Evolutionary conservation across 2,797 vertebrate genomes (phyloP), one percentile per base, ranked within the genome.

Genomic region (Malurus leucopterus): DNA sequence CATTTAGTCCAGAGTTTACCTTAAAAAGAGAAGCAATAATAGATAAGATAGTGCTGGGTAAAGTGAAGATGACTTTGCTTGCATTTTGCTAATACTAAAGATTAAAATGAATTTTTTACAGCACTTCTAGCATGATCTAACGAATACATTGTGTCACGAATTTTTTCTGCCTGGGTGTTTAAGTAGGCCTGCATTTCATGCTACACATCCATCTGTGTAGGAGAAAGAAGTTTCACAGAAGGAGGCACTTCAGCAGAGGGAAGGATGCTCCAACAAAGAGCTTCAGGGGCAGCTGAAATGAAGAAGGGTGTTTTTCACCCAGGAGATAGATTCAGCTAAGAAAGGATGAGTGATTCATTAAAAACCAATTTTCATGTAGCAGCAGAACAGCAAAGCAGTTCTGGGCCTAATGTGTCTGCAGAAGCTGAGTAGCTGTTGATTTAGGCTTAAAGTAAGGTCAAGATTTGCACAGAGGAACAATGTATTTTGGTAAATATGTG

Each of bases 401-500:
- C 50, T 36, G 30, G 43, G 51, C 12, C 17, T 64, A 54, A 16
- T 15, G 26, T 71, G 55, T 32, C 40, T 59, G 13, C 18, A 84
- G 36, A 72, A 17, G 23, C 32, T 57, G 55, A 77, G 41, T 30
- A 73, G 26, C 8, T 87, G 40, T 51, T 3, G 6, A 34, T 88
- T 80, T 54, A 57, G 65, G 16, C 38, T 68, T 77, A 16, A n/a
- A 59, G 13, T 46, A 69, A 75, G 41, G 75, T 75, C 68, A 58
- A 69, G 49, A 46, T 50, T 43, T 15, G 8, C 21, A 34, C 2
- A 53, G 40, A 53, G 13, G 23, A 75, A 29, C 29, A 86, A 53
- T 8, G 21, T 15, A 15, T 64, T 68, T 84, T 84, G 17, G 16
- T 70, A 36, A 49, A 59, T 0, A 0, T 30, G 11, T 36, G 51